A percentile compares a stretch with the other conserved stretches of the same genome.
These are phyloP conservation scores for Actenoides hombroni DNA, from an alignment of 2,113 vertebrate species.

Conservation along the genomic window DNA sequence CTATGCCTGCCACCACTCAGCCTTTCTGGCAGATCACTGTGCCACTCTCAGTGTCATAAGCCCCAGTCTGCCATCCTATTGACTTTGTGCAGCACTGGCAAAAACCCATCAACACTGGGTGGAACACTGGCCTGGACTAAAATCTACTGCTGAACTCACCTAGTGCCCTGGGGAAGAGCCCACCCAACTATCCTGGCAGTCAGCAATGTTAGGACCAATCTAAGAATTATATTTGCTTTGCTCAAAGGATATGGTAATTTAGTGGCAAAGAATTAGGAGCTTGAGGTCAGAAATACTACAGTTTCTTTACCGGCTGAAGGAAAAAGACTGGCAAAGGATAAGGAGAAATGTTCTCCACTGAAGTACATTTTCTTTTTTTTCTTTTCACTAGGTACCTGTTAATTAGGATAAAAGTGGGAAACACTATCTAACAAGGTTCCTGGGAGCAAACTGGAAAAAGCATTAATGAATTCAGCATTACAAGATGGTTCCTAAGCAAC, in stretches of 20 bases:
- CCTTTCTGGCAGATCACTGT: not conserved
- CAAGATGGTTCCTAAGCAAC: conserved; percentile 73
- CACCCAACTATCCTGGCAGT: not conserved
- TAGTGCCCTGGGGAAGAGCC: not conserved
- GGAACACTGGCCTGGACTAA: not conserved
- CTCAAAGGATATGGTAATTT: not conserved
- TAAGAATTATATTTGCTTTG: not conserved
- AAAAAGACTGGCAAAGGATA: not conserved
- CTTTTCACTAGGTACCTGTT: conserved; percentile 46
- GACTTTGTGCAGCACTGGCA: not conserved
- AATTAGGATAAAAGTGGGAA: conserved; percentile 74
- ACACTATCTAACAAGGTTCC: conserved; percentile 65
- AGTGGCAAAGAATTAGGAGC: not conserved
- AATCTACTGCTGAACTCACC: not conserved
- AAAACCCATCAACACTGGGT: not conserved
- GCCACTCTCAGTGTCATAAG: not conserved
- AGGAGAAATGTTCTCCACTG: not conserved
- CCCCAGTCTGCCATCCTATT: not conserved
- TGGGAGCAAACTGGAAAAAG: conserved; percentile 61
- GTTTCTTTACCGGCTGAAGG: not conserved
- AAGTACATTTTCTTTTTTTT: not conserved
- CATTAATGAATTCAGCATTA: conserved; percentile 74
- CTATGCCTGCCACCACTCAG: not conserved
- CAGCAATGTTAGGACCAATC: not conserved
- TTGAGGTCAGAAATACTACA: not conserved